Evolutionary conservation across 2,888 invertebrate genomes (phyloP), one percentile per base, ranked within the genome.

Genomic region (Litoditis marina): DNA sequence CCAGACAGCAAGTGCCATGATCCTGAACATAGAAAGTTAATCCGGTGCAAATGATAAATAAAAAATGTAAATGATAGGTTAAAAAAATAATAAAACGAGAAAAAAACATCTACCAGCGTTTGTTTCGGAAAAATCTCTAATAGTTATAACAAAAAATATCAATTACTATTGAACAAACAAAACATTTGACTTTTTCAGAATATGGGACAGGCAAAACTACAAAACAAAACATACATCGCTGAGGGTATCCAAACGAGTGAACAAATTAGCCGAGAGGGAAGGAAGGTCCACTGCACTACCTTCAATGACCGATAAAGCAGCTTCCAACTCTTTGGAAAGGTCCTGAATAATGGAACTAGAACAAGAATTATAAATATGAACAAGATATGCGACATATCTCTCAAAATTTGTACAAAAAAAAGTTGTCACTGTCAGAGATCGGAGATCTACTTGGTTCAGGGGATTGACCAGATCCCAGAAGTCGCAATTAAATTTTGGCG

Each of bases 21-120:
- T 62, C 62, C 62, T 62, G 39, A 31, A 61, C 55, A n/a, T 8
- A 50, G 22, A 32, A 57, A 57, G 16, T 47, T 11, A 34, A 52
- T 19, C n/a, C n/a, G n/a, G n/a, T n/a, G n/a, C n/a, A 51, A 22
- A 13, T 46, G 46, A 25, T 49, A 27, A 28, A 19, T 25, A 49
- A 49, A 19, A 19, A 19, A 19, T 16, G 49, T 25, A 28, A 27
- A 46, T 46, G 16, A 8, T 46, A 46, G n/a, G 16, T 16, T n/a
- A 52, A 52, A 27, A 30, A 36, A 31, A 22, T 13, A n/a, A 42
- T 16, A 27, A 27, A 54, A 39, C 30, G 39, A 16, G 6, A 44
- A 27, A 19, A 39, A 19, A 11, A n/a, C n/a, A n/a, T n/a, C n/a
- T n/a, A n/a, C n/a, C n/a, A n/a, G n/a, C n/a, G n/a, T n/a, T n/a